Evolutionary conservation across 2,113 vertebrate genomes (phyloP).

Genomic region (Scolopax mira): DNA sequence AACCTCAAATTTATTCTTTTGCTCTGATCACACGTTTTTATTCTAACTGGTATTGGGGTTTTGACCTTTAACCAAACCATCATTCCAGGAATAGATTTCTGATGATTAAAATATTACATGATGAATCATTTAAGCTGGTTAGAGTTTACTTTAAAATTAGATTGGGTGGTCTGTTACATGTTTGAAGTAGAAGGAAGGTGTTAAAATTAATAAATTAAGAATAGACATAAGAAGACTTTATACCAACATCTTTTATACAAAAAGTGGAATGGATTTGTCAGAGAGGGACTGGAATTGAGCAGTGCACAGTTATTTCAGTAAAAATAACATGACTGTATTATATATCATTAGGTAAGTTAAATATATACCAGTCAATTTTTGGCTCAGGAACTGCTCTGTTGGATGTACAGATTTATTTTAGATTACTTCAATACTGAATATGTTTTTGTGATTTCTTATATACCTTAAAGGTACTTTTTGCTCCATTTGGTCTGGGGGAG

Average conservation of each 20-base stretch:
- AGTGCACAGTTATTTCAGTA: background rate
- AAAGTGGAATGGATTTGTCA: background rate
- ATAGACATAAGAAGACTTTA: background rate
- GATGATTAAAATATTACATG: background rate
- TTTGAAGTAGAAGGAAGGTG: background rate
- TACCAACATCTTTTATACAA: background rate
- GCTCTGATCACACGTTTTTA: background rate
- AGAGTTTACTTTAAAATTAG: background rate
- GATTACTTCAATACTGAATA: background rate
- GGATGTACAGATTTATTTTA: background rate
- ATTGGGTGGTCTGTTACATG: background rate
- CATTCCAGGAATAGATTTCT: background rate
- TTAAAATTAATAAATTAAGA: background rate
- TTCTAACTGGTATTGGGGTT: background rate
- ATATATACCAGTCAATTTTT: background rate
- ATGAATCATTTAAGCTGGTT: background rate
- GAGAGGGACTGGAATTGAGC: background rate
- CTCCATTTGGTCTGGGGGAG: background rate
- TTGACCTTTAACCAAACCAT: background rate
- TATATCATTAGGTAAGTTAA: background rate
- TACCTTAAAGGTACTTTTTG: background rate
- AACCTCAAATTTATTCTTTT: background rate
- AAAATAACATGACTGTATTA: background rate
- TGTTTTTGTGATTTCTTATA: background rate
- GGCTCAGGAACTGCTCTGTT: background rate